phyloP scores from a whole-genome alignment of 2,113 vertebrate genomes.

The Aphyosemion australe region DNA sequence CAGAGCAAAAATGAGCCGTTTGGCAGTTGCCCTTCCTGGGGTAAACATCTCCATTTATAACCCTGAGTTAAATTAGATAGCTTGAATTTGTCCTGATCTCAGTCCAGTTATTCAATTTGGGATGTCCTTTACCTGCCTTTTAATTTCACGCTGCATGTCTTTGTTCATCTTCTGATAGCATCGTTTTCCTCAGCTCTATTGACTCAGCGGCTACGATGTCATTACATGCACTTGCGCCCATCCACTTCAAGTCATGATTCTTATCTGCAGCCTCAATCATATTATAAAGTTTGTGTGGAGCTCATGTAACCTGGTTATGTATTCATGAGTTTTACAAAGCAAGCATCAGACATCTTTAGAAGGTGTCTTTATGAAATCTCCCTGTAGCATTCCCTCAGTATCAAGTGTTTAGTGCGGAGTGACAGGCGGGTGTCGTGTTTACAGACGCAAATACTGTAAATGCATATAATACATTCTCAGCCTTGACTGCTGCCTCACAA shows the following conservation, averaged over 20 bases:
- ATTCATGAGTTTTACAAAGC: conserved; percentile 15
- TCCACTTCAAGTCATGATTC: conserved; percentile 6
- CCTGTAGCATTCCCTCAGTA: not conserved
- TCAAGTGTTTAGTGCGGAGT: conserved; percentile 3
- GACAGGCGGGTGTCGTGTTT: conserved; percentile 6
- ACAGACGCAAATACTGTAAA: not conserved
- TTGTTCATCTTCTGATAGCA: conserved; percentile 1
- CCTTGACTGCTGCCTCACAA: not conserved
- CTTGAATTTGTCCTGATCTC: conserved; percentile 7
- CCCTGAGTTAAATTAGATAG: conserved; percentile 1
- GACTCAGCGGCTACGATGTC: conserved; percentile 9
- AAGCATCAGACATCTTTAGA: conserved; percentile 9
- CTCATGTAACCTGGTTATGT: conserved; percentile 17
- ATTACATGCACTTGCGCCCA: conserved; percentile 3
- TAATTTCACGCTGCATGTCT: conserved; percentile 11
- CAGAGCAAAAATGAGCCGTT: not conserved
- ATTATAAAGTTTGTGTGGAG: conserved; percentile 4
- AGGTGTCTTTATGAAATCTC: conserved; percentile 3
- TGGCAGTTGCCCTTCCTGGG: not conserved
- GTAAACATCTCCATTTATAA: conserved; percentile 5
- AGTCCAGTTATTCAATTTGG: conserved; percentile 1
- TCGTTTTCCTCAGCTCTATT: conserved; percentile 10
- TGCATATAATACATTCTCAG: not conserved
- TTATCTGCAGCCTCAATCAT: conserved; percentile 11
- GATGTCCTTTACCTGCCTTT: not conserved